phyloP scores from a whole-genome alignment of 2,888 invertebrate genomes.

The Ennomos fuscantarius region DNA sequence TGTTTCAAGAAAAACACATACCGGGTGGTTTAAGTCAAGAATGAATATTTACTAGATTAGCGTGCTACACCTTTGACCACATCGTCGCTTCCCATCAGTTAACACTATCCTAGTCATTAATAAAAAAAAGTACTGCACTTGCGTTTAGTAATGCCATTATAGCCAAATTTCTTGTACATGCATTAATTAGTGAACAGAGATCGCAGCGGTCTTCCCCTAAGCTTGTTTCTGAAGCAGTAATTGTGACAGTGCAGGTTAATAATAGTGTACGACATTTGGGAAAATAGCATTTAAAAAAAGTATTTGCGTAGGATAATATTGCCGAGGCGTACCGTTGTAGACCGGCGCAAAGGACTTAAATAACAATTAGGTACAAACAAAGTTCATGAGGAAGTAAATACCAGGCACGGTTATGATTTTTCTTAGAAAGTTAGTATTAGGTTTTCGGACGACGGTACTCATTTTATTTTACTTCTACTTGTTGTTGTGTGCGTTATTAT shows the following conservation, averaged over 20 bases:
- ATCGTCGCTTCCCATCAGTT: too few relatives aligned
- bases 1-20: too few relatives aligned
- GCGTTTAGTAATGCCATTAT: constrained; percentile 3
- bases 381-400: neutral
- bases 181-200: constrained; percentile 4
- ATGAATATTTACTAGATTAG: too few relatives aligned
- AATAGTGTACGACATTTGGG: constrained; percentile 79
- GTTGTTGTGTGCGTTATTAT: too few relatives aligned
- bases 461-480: too few relatives aligned
- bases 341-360: constrained; percentile 44
- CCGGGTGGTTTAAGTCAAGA: too few relatives aligned
- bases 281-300: too few relatives aligned
- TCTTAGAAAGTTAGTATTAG: too few relatives aligned
- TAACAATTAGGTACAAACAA: neutral
- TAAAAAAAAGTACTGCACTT: neutral
- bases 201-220: neutral
- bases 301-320: constrained; percentile 83
- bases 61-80: too few relatives aligned
- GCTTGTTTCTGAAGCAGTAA: constrained; percentile 43
- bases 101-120: too few relatives aligned
- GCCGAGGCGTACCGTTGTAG: constrained; percentile 52
- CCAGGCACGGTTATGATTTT: too few relatives aligned
- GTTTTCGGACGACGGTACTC: too few relatives aligned
- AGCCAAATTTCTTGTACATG: neutral
- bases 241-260: constrained; percentile 78